These are phyloP conservation scores for Patella caerulea DNA, from an alignment of 2,888 invertebrate species.

Conservation along the genomic window DNA sequence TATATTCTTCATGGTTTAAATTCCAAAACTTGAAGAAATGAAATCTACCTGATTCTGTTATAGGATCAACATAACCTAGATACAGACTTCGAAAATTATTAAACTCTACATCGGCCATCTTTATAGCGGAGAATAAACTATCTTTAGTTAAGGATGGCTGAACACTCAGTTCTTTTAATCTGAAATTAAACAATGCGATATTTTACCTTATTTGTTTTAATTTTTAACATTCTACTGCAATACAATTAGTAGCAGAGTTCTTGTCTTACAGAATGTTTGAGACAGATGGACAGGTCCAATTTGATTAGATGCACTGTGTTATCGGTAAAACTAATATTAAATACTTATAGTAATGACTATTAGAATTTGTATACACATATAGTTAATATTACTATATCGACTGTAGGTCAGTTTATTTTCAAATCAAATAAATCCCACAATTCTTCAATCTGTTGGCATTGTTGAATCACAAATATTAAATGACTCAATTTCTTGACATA, in stretches of 20 bases:
- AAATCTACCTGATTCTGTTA: constrained; percentile 49
- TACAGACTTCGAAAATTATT: constrained; percentile 54
- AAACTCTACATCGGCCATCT: constrained; percentile 58
- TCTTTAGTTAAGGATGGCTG: constrained; percentile 65
- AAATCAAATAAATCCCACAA: too few relatives aligned
- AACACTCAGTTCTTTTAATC: constrained; percentile 52
- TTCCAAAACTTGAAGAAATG: too few relatives aligned
- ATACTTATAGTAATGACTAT: too few relatives aligned
- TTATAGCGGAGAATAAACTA: constrained; percentile 61
- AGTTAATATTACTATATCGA: too few relatives aligned
- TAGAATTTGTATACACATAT: too few relatives aligned
- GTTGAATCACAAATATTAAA: too few relatives aligned
- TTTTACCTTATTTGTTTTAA: neutral
- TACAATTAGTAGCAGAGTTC: neutral
- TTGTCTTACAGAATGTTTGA: neutral
- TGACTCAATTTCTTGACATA: too few relatives aligned
- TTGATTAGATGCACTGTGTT: neutral
- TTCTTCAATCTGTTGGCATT: too few relatives aligned
- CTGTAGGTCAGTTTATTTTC: too few relatives aligned
- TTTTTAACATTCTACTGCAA: neutral
- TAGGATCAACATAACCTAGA: constrained; percentile 60
- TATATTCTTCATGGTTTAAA: too few relatives aligned
- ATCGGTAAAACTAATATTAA: too few relatives aligned
- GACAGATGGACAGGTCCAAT: neutral
- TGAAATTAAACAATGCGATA: constrained; percentile 32